Conservation (phyloP, 1,140 invertebrate genomes). For the Schlechtendalia chinensis region DNA sequence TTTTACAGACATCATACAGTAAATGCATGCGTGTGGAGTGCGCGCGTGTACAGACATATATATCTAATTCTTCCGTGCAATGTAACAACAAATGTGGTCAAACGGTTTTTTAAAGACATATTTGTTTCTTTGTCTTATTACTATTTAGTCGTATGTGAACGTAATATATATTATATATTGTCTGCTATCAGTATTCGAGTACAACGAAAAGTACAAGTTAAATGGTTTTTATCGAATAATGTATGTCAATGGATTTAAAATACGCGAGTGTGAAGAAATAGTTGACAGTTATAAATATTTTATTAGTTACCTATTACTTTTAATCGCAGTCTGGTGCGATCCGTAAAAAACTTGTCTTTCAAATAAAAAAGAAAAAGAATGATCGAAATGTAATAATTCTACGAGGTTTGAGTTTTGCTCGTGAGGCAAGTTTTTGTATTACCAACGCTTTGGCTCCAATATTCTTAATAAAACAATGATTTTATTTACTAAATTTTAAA, state of each 20-base stretch:
- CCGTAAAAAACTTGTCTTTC: background rate
- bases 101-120: conserved; percentile 7
- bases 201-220: conserved; percentile 1
- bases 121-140: conserved; percentile 3
- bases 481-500: too few species aligned
- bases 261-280: background rate
- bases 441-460: too few species aligned
- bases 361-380: background rate
- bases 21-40: background rate
- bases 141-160: background rate
- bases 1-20: background rate
- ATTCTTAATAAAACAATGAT: background rate
- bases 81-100: conserved; percentile 16
- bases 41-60: background rate
- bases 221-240: background rate
- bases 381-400: background rate
- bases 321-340: background rate
- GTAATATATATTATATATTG: background rate
- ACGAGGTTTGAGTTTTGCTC: too few species aligned
- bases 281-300: background rate
- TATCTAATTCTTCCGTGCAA: background rate
- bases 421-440: too few species aligned
- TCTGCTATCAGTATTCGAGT: background rate
- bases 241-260: background rate
- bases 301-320: background rate